phyloP scores from a whole-genome alignment of 2,888 invertebrate genomes.

The Craniophora ligustri region DNA sequence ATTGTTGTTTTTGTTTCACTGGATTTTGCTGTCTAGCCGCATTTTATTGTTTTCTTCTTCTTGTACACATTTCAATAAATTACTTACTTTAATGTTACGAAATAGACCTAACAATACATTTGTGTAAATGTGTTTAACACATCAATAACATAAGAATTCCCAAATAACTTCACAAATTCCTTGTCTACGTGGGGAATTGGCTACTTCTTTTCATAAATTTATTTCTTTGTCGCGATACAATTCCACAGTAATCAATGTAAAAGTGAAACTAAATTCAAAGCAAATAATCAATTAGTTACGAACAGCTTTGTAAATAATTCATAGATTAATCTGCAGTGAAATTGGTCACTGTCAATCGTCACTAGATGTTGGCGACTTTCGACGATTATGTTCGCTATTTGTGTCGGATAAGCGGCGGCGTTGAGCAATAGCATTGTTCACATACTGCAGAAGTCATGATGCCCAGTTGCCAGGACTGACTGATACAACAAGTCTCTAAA shows the following conservation, averaged over 20 bases:
- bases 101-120: slow-evolving; percentile 10
- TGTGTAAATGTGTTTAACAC: slow-evolving; percentile 4
- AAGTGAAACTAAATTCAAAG: slow-evolving; percentile 45
- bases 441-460: slow-evolving; percentile 82
- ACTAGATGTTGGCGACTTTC: slow-evolving; percentile 63
- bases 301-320: slow-evolving; percentile 42
- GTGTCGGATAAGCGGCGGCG: slow-evolving; percentile 66
- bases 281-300: slow-evolving; percentile 29
- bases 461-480: slow-evolving; percentile 78
- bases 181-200: slow-evolving; percentile 7
- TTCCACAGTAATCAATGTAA: slow-evolving; percentile 34
- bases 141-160: neutral
- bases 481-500: slow-evolving; percentile 75
- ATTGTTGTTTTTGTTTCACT: slow-evolving; percentile 37
- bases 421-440: slow-evolving; percentile 80
- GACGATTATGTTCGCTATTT: slow-evolving; percentile 75
- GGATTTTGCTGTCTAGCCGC: slow-evolving; percentile 9
- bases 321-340: slow-evolving; percentile 46
- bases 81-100: slow-evolving; percentile 23
- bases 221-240: slow-evolving; percentile 33
- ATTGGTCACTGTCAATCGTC: slow-evolving; percentile 51
- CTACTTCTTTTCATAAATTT: slow-evolving; percentile 12
- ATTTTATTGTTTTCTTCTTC: slow-evolving; percentile 25
- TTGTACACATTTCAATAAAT: slow-evolving; percentile 29
- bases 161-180: slow-evolving; percentile 20